These are phyloP conservation scores for Salpingus planirostris DNA, from an alignment of 2,888 invertebrate genomes.

Conservation along the genomic window DNA sequence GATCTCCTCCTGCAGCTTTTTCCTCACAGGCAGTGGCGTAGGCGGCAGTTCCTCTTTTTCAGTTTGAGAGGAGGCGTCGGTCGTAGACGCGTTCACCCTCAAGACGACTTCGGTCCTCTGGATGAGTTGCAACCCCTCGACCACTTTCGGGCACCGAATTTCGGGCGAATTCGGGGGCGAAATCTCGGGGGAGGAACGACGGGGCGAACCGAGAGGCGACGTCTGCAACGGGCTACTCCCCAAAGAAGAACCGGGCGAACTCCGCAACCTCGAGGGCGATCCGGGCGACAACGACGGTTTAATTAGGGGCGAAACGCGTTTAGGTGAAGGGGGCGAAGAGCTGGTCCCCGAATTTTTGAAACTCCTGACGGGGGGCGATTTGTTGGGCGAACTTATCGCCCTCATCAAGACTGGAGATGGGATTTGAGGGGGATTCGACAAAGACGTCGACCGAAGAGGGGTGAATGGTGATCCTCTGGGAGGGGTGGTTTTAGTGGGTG, in stretches of 20 bases:
- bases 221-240: slow-evolving; percentile 22
- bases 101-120: slow-evolving; percentile 56
- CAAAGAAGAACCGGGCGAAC: slow-evolving; percentile 27
- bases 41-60: slow-evolving; percentile 37
- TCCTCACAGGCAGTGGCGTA: slow-evolving; percentile 46
- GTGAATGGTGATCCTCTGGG: slow-evolving; percentile 29
- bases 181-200: slow-evolving; percentile 29
- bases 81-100: slow-evolving; percentile 52
- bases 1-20: slow-evolving; percentile 63
- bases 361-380: slow-evolving; percentile 9
- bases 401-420: slow-evolving; percentile 11
- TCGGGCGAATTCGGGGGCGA: slow-evolving; percentile 31
- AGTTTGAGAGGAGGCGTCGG: slow-evolving; percentile 47
- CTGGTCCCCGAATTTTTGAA: slow-evolving; percentile 11
- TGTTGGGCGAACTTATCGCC: slow-evolving; percentile 8
- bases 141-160: slow-evolving; percentile 33
- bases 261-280: slow-evolving; percentile 28
- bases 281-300: slow-evolving; percentile 34
- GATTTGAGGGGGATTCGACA: slow-evolving; percentile 24
- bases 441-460: slow-evolving; percentile 30
- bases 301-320: slow-evolving; percentile 32
- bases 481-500: slow-evolving; percentile 24
- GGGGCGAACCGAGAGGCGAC: slow-evolving; percentile 22
- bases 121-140: slow-evolving; percentile 48
- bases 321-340: slow-evolving; percentile 29